A percentile compares a stretch with the other conserved stretches of the same genome.
Conservation (phyloP, 2,888 invertebrate species). For the Mactromeris polynyma region DNA sequence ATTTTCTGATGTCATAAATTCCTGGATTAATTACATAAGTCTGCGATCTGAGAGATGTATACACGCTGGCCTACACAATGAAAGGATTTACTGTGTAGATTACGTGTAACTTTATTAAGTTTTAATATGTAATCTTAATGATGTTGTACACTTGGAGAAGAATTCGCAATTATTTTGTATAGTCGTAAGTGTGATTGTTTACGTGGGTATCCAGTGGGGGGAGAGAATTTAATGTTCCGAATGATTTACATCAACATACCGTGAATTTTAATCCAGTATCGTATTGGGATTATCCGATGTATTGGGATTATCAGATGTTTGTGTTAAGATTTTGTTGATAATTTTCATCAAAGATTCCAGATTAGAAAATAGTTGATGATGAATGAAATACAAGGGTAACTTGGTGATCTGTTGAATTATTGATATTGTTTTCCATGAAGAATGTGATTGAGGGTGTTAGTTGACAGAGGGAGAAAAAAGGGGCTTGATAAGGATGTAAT, state of each 20-base stretch:
- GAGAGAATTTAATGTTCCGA: neutral
- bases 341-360: neutral
- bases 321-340: neutral
- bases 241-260: neutral
- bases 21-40: neutral
- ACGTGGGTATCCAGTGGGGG: neutral
- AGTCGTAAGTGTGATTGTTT: neutral
- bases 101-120: conserved; percentile 1
- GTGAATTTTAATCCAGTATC: neutral
- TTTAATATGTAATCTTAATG: conserved; percentile 4
- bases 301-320: neutral
- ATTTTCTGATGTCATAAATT: neutral
- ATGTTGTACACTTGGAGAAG: neutral
- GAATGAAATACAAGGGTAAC: neutral
- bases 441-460: neutral
- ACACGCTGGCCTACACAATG: neutral
- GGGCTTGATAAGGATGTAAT: neutral
- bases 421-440: neutral
- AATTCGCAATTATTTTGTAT: neutral
- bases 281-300: neutral
- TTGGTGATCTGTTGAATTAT: neutral
- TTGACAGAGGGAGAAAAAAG: neutral
- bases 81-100: neutral
- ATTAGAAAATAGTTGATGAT: neutral
- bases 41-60: neutral